Base-by-base conservation (phyloP, 2,113 vertebrate genomes). In the Pteropus alecto region DNA sequence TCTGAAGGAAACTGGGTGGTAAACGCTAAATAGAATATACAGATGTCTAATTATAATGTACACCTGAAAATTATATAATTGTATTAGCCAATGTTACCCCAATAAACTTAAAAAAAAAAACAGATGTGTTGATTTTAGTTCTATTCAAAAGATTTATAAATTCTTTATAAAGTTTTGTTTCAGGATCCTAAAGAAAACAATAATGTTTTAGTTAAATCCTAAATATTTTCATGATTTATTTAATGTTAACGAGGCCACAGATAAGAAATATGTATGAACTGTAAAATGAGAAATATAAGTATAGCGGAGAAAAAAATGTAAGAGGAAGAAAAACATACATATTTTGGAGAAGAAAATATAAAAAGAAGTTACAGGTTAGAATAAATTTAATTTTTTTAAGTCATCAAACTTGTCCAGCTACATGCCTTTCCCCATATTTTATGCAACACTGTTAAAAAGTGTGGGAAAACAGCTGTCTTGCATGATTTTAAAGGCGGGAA, bases 91-190 rank as follows among this genome's bases (percentile, higher is more conserved):
- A 51, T 51, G 3, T 15, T 51, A 51, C 48, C 48, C 48, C 48
- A 51, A 15, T 15, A 51, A 51, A 51, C 3, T 51, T 51, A 51
- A 48, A 43, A 48, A 48, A 48, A 9, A 97, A 97, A 93, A 43
- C 94, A 97, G 84, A 95, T 97, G 95, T 92, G 56, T 89, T 96
- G 78, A 81, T 93, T 94, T 97, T 94, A 97, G 43, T 22, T 95
- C 87, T 82, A 56, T 61, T 96, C 78, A 97, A 96, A 98, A 96
- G 48, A 96, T 85, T 93, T 94, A 94, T 58, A 93, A 93, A 97
- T 82, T 90, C 78, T 90, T 95, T 90, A 93, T 70, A 74, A 87
- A 84, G 33, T 94, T 90, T 97, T 97, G 38, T 97, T 96, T 87
- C 46, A 76, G 33, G 13, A 78, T 48, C 18, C 43, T 93, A 97